Base-by-base conservation (phyloP, 1,140 invertebrate genomes). In the Cotesia typhae region DNA sequence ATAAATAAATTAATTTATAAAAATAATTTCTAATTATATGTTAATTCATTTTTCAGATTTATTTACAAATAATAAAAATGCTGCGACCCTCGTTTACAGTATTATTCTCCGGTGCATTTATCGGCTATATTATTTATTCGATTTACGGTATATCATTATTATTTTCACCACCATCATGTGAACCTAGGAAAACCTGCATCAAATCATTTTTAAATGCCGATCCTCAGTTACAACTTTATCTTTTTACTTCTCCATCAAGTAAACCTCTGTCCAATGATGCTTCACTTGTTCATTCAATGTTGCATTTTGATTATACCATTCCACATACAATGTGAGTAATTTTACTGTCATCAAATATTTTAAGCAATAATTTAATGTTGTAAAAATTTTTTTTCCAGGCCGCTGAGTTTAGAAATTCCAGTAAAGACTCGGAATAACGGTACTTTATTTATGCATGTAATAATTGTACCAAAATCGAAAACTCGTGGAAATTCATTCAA, bases 341-440 rank as follows among this genome's bases (percentile, higher is more conserved):
- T 81, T 79, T 83, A 67, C 57, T 37, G 52, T 72, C 9, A 53
- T 12, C 55, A 36, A 67, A 52, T 65, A 66, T 5, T 64, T 59
- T 0, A 47, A 47, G 10, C 2, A 47, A 47, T 72, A 57, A 12
- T 35, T 12, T 70, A 85, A 71, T 71, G 4, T 55, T 17, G 5
- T 12, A 55, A 55, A 60, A 70, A 69, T 75, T 72, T 69, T 75
- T 71, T 81, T 86, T 87, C 14, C 76, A 91, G 91, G 68, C 87
- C 88, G 79, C 78, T 93, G 53, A 85, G 85, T 75, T 74, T 95
- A 63, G 88, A 91, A 68, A 83, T 95, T 70, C 93, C 94, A 17
- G 78, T 80, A 1, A 91, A 90, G 82, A 94, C 93, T 0, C 87
- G 91, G 7, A 89, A 91, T 55, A 96, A 95, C 89, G 94, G 94